Percentiles rank a stretch among this genome's conserved stretches.
phyloP scores from a whole-genome alignment of 2,888 invertebrate genomes.

The Tanypteryx hageni region DNA sequence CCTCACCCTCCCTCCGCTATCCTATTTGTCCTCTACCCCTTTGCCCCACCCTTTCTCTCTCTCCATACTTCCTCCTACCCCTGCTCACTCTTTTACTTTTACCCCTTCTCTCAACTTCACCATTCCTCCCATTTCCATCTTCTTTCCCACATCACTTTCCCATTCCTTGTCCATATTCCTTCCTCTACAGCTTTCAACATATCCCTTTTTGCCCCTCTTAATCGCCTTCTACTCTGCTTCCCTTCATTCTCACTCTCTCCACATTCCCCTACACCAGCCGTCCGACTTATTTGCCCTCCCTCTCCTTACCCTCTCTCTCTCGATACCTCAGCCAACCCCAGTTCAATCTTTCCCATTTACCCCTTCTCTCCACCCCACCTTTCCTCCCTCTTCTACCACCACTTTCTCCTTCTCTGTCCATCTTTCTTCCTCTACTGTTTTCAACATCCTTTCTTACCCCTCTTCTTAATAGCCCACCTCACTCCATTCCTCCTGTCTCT shows the following conservation, averaged over 20 bases:
- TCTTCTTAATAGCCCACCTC: too few relatives aligned
- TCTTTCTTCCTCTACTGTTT: neutral
- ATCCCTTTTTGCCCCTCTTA: neutral
- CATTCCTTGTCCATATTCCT: neutral
- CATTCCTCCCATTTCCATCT: neutral
- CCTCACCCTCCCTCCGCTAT: too few relatives aligned
- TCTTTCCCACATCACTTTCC: neutral
- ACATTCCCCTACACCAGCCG: neutral
- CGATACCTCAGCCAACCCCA: neutral
- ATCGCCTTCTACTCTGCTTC: neutral
- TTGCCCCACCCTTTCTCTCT: neutral
- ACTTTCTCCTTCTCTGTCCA: neutral
- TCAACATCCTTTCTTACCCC: neutral
- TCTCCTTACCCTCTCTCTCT: neutral
- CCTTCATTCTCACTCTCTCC: neutral
- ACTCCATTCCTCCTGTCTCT: too few relatives aligned
- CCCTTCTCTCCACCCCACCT: neutral
- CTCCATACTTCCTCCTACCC: neutral
- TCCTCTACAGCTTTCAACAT: neutral
- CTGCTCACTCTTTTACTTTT: neutral
- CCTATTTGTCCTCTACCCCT: too few relatives aligned
- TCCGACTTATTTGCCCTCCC: neutral
- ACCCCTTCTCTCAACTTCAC: neutral
- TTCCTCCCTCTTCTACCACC: neutral
- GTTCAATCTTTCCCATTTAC: neutral